Conservation (phyloP, 1,140 invertebrate genomes). For the Drosophila paulistorum region DNA sequence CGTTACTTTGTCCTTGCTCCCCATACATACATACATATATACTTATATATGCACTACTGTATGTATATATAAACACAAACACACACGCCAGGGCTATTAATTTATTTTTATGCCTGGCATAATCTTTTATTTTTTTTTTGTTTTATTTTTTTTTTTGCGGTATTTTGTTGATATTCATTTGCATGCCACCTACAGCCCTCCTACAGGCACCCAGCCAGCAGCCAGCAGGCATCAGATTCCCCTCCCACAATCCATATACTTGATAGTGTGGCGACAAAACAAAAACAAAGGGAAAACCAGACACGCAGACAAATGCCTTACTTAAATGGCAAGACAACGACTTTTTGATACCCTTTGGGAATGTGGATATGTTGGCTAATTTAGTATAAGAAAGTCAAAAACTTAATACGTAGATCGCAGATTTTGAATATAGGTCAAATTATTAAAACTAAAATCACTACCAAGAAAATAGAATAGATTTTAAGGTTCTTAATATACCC, state of each 20-base stretch:
- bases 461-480: background rate
- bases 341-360: background rate
- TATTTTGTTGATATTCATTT: constrained; percentile 53
- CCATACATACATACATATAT: constrained; percentile 14
- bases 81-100: constrained; percentile 64
- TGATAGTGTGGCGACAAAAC: constrained; percentile 45
- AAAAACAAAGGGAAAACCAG: constrained; percentile 41
- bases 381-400: no score
- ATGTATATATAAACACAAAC: constrained; percentile 15
- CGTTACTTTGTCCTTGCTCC: constrained; percentile 66
- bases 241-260: constrained; percentile 22
- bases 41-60: background rate
- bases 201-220: background rate
- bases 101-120: constrained; percentile 77
- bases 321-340: background rate
- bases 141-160: constrained; percentile 46
- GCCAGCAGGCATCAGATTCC: background rate
- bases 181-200: constrained; percentile 30
- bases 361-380: no score
- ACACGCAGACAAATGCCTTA: constrained; percentile 23
- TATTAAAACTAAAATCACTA: no score
- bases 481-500: background rate
- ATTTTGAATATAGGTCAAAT: no score
- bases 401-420: no score
- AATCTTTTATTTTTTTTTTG: constrained; percentile 58